Percentiles rank a stretch among this genome's conserved stretches.
These are phyloP conservation scores for Upupa epops DNA, from an alignment of 2,113 vertebrate genomes.

Conservation along the genomic window DNA sequence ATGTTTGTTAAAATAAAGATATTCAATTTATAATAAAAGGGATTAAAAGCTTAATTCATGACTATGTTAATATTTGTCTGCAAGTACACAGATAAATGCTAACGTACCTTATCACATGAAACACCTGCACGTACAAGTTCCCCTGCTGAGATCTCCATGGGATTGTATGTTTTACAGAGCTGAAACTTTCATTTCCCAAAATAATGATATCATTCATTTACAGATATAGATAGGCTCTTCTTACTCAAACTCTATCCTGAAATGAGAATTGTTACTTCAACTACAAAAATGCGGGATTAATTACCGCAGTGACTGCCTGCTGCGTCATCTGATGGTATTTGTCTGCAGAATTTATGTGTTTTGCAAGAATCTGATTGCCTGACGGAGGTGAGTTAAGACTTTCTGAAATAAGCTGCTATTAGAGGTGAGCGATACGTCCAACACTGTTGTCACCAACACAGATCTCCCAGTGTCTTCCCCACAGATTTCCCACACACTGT, in stretches of 20 bases:
- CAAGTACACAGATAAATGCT: constrained; percentile 87
- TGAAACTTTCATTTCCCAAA: constrained; percentile 86
- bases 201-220: constrained; percentile 88
- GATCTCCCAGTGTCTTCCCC: not conserved
- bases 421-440: constrained; percentile 64
- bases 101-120: constrained; percentile 86
- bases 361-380: constrained; percentile 70
- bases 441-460: constrained; percentile 16
- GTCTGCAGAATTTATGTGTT: constrained; percentile 69
- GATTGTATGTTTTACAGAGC: constrained; percentile 82
- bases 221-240: constrained; percentile 82
- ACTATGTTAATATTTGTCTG: constrained; percentile 93
- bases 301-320: constrained; percentile 66
- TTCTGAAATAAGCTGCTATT: constrained; percentile 59
- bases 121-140: constrained; percentile 87
- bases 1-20: constrained; percentile 93
- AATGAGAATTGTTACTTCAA: constrained; percentile 74
- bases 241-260: constrained; percentile 74
- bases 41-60: constrained; percentile 94
- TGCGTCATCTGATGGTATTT: constrained; percentile 60
- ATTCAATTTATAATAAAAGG: constrained; percentile 91
- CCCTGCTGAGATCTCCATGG: constrained; percentile 83
- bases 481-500: constrained; percentile 33
- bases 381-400: constrained; percentile 69
- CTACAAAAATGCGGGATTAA: constrained; percentile 75